Evolutionary conservation across 2,113 vertebrate genomes (phyloP).

Genomic region (Piaya cayana): DNA sequence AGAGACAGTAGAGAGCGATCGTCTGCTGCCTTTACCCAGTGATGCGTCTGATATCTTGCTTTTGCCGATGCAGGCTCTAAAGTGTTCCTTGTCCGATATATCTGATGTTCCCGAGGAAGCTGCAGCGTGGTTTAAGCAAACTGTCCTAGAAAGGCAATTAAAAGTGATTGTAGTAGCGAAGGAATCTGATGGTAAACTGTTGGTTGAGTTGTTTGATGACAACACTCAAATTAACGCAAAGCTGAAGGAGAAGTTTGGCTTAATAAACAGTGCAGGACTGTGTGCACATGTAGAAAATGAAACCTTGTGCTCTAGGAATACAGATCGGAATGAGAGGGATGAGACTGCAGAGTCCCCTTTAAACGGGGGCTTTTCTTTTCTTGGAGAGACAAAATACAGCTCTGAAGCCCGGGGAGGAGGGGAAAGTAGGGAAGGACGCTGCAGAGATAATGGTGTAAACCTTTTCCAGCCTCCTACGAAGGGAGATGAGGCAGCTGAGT

Average conservation of each 20-base stretch:
- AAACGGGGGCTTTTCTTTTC: not conserved
- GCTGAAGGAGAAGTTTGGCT: slow-evolving; percentile 78
- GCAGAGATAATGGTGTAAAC: not conserved
- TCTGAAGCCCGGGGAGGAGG: not conserved
- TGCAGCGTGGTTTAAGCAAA: slow-evolving; percentile 83
- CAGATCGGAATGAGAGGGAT: not conserved
- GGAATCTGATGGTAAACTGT: slow-evolving; percentile 84
- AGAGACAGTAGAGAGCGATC: slow-evolving; percentile 70
- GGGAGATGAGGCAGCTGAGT: not conserved
- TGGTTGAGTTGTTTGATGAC: slow-evolving; percentile 86
- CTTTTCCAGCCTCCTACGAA: not conserved
- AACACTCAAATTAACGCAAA: slow-evolving; percentile 83
- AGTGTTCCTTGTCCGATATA: slow-evolving; percentile 85
- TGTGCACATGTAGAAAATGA: not conserved
- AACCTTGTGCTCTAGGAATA: not conserved
- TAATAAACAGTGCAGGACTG: not conserved
- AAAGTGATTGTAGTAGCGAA: slow-evolving; percentile 84
- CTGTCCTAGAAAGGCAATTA: slow-evolving; percentile 75
- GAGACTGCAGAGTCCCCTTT: not conserved
- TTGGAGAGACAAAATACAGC: not conserved
- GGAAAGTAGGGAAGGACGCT: not conserved
- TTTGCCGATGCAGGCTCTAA: slow-evolving; percentile 89
- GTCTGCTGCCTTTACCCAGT: slow-evolving; percentile 84
- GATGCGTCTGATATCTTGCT: slow-evolving; percentile 84
- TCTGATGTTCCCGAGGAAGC: slow-evolving; percentile 74